Percentiles rank a stretch among this genome's conserved stretches.
Conservation (phyloP, 2,797 vertebrate species). For the Acipenser ruthenus region DNA sequence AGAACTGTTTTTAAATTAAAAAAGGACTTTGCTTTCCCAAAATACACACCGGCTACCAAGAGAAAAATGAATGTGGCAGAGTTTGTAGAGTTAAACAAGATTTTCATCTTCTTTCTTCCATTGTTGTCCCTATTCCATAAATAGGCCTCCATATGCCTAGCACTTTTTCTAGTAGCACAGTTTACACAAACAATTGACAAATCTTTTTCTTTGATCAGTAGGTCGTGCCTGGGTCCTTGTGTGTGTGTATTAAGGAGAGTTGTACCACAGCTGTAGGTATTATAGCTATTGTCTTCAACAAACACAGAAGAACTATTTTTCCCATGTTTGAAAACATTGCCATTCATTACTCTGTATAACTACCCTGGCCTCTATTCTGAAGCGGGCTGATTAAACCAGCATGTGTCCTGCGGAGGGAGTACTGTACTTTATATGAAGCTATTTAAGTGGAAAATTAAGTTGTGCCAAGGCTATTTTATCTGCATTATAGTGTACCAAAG, state of each 20-base stretch:
- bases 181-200: constrained; percentile 54
- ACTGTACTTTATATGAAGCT: constrained; percentile 24
- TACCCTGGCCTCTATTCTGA: constrained; percentile 24
- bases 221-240: constrained; percentile 25
- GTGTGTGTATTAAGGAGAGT: background rate
- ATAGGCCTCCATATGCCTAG: constrained; percentile 38
- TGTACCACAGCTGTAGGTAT: constrained; percentile 26
- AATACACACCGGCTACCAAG: constrained; percentile 23
- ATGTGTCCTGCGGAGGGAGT: constrained; percentile 19
- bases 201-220: constrained; percentile 53
- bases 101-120: constrained; percentile 20
- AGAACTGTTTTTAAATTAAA: constrained; percentile 23
- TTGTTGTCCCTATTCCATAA: constrained; percentile 29
- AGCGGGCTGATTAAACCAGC: constrained; percentile 26
- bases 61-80: constrained; percentile 36
- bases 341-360: constrained; percentile 28
- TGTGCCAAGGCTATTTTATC: constrained; percentile 29
- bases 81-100: constrained; percentile 48
- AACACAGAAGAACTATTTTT: constrained; percentile 18
- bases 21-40: constrained; percentile 24
- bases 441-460: constrained; percentile 39
- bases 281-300: constrained; percentile 21
- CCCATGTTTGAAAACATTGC: constrained; percentile 34
- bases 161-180: constrained; percentile 28
- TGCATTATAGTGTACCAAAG: constrained; percentile 30